Percentiles rank a stretch among this genome's conserved stretches.
These are phyloP conservation scores for Ceyx melanurus DNA, from an alignment of 2,113 vertebrate species.

Conservation along the genomic window DNA sequence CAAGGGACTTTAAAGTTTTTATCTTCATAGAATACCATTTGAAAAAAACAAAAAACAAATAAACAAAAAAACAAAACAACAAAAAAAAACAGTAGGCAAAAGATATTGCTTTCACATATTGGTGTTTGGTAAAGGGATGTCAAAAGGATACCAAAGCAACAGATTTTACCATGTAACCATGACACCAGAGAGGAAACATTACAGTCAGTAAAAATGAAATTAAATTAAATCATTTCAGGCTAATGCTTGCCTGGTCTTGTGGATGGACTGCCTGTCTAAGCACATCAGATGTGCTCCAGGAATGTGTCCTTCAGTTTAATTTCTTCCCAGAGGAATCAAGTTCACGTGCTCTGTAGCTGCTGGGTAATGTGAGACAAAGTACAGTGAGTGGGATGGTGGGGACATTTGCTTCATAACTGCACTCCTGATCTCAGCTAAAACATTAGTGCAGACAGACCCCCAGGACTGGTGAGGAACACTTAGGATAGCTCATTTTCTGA, in stretches of 20 bases:
- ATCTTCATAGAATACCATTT: fast-evolving
- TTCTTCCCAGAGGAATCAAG: not conserved
- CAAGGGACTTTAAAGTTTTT: not conserved
- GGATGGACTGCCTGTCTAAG: not conserved
- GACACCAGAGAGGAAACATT: not conserved
- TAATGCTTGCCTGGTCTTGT: not conserved
- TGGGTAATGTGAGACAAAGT: not conserved
- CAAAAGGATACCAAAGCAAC: not conserved
- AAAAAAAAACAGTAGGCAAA: not conserved
- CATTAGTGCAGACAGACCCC: not conserved
- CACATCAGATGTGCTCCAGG: not conserved
- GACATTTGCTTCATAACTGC: not conserved
- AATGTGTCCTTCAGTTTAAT: not conserved
- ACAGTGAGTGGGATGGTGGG: not conserved
- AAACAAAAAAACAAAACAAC: no score
- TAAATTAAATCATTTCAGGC: not conserved
- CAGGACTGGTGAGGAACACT: not conserved
- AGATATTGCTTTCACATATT: not conserved
- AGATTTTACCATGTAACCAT: not conserved
- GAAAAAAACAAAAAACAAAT: not conserved
- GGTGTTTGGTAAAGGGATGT: not conserved
- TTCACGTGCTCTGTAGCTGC: not conserved
- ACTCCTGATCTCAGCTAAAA: not conserved
- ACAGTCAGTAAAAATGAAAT: not conserved
- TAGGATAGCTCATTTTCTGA: not conserved